Base-by-base conservation (phyloP, 2,113 vertebrate genomes). In the Podarcis cretensis region DNA sequence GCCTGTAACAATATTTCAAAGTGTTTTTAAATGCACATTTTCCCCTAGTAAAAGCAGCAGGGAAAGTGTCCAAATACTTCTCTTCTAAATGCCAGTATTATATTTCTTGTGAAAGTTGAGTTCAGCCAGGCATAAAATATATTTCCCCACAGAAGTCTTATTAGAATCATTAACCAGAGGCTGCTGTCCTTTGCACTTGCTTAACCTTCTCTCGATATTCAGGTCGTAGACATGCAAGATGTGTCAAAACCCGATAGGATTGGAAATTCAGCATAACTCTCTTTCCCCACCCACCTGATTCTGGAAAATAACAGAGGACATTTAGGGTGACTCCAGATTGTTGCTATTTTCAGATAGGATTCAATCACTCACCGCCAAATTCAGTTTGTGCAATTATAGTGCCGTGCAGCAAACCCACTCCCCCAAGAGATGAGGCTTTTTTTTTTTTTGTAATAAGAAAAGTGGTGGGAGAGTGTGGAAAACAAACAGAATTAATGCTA, bases 11-110 rank as follows among this genome's bases (percentile, higher is more conserved):
- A 94, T 92, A 96, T 95, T 94, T 95, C 95, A 96, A 90, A 95
- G 96, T 95, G 95, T 95, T 97, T 93, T 90, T 85, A 89, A 92
- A 95, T 91, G 94, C 10, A 5, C 93, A 84, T 89, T 96, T 91
- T 86, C 95, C 94, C 95, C 97, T 95, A 95, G 96, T 96, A 96
- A 97, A 96, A 96, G 91, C 95, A 96, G 96, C 94, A 86, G 96
- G 97, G 94, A 97, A 95, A 90, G 94, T 95, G 97, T 97, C 97
- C 96, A 96, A 95, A 94, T 93, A 93, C 96, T 91, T 73, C 90
- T 82, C 90, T 94, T 93, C 93, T 96, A 96, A 96, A 97, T 93
- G 93, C 95, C 92, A 90, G 92, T 94, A 92, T 93, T 90, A 90
- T 89, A 94, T 96, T 96, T 96, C 95, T 86, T 91, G 88, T 90